A percentile compares a stretch with the other conserved stretches of the same genome.
phyloP scores from a whole-genome alignment of 2,888 invertebrate genomes.

The Temnothorax ravouxi region DNA sequence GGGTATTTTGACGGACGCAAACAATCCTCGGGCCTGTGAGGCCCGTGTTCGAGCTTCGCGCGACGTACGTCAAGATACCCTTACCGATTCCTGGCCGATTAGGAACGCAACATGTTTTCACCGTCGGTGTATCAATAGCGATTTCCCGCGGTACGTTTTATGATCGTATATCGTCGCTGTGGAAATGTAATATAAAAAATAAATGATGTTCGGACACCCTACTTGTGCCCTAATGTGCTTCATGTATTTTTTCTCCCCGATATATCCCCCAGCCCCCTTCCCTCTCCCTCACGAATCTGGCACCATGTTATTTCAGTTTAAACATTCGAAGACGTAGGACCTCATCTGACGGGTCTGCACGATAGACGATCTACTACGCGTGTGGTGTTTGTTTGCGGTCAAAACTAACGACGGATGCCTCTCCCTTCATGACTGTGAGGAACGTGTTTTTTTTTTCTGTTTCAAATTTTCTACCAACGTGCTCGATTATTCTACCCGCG shows the following conservation, averaged over 20 bases:
- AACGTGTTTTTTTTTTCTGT: slow-evolving; percentile 2
- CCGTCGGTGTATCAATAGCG: slow-evolving; percentile 41
- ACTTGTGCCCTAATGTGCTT: slow-evolving; percentile 55
- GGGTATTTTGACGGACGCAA: slow-evolving; percentile 24
- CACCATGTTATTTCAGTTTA: slow-evolving; percentile 4
- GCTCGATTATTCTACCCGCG: too few relatives aligned
- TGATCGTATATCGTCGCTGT: slow-evolving; percentile 73
- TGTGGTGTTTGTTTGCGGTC: slow-evolving; percentile 35
- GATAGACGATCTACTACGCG: slow-evolving; percentile 32
- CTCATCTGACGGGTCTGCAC: slow-evolving; percentile 24
- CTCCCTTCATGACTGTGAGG: slow-evolving; percentile 9
- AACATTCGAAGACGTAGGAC: background rate
- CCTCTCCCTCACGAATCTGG: background rate
- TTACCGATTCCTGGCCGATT: slow-evolving; percentile 32
- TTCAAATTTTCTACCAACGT: too few relatives aligned
- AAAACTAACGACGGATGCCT: slow-evolving; percentile 41
- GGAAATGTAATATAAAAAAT: slow-evolving; percentile 75
- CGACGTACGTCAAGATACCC: slow-evolving; percentile 25
- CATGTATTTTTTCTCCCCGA: slow-evolving; percentile 18
- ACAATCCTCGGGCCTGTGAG: background rate
- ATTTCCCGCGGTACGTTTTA: slow-evolving; percentile 67
- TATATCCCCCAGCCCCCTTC: background rate
- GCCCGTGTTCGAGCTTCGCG: background rate
- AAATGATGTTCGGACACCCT: slow-evolving; percentile 75
- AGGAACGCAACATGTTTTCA: slow-evolving; percentile 49